Evolutionary conservation across 1,140 invertebrate genomes (phyloP), one percentile per base, ranked within the genome.

Genomic region (Rhagoletis zephyria): DNA sequence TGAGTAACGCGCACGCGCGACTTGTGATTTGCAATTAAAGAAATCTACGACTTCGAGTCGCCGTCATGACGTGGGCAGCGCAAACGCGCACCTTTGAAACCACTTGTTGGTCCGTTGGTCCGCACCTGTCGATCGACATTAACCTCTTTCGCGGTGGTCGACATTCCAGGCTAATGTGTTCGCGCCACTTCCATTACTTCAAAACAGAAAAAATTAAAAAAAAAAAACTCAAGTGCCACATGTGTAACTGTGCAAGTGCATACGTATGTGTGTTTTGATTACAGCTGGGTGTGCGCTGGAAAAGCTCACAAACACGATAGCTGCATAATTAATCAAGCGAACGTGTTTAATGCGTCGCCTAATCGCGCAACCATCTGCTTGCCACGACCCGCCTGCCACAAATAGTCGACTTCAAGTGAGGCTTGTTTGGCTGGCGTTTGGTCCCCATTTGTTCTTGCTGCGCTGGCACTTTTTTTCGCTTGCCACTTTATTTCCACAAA

Each of bases 271-370:
- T 30, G 16, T 19, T 63, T 16, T 4, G 48, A 56, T 56, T 56
- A 42, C 6, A 30, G 74, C 7, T 81, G 48, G n/a, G 48, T 30
- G 74, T 51, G 70, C 45, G 51, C 30, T 1, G 51, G 2, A 5
- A 56, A 56, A 7, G 51, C 51, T 77, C 19, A 12, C 14, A 77
- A 51, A 77, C 48, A 81, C 51, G 48, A 42, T 81, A n/a, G 74
- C 74, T 81, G 74, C 48, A 81, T 81, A 81, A 81, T 81, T 81
- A 81, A 81, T 81, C 74, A 81, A 81, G 5, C 51, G 56, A 81
- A 81, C 74, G 74, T 81, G 74, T 81, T 81, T 81, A 81, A 81
- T 81, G 74, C 74, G 74, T 81, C 74, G 74, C 74, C 74, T 81
- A 81, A 81, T 81, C 74, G 74, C 74, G 74, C 74, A 81, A 56